These are phyloP conservation scores for Triplophysa tibetana DNA, from an alignment of 2,113 vertebrate species.

Conservation along the genomic window DNA sequence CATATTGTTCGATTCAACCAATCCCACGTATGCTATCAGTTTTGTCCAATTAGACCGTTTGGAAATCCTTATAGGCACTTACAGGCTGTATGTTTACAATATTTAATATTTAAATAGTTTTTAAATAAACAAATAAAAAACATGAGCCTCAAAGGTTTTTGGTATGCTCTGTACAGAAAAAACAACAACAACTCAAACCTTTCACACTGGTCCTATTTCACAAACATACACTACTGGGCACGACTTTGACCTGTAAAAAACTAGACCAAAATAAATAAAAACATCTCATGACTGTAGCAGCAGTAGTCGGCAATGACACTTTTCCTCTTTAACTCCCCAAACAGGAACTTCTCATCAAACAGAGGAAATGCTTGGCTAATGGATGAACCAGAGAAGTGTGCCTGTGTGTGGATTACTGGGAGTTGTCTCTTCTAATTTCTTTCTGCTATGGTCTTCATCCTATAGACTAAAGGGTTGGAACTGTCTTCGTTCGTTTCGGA, in stretches of 20 bases:
- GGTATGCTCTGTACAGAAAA: neutral
- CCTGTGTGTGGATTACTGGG: neutral
- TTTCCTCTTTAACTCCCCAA: neutral
- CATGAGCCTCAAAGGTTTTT: neutral
- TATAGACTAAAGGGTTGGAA: slow-evolving; percentile 96
- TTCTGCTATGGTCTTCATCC: slow-evolving; percentile 87
- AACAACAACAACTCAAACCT: neutral
- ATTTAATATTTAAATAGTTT: too few species aligned
- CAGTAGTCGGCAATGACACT: neutral
- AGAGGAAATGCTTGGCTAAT: too few species aligned
- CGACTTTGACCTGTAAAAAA: too few species aligned
- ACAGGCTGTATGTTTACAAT: too few species aligned
- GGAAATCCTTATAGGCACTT: too few species aligned
- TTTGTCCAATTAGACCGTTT: too few species aligned
- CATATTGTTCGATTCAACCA: too few species aligned
- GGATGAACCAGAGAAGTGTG: neutral
- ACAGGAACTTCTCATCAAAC: too few species aligned
- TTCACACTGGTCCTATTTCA: neutral
- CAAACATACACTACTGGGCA: neutral
- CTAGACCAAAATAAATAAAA: neutral
- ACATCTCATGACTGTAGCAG: neutral
- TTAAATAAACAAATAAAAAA: neutral
- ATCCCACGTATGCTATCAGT: too few species aligned
- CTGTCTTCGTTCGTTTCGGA: slow-evolving; percentile 89
- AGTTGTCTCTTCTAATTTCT: slow-evolving; percentile 55